phyloP scores from a whole-genome alignment of 2,888 invertebrate genomes.

The Phyllotreta cruciferae region DNA sequence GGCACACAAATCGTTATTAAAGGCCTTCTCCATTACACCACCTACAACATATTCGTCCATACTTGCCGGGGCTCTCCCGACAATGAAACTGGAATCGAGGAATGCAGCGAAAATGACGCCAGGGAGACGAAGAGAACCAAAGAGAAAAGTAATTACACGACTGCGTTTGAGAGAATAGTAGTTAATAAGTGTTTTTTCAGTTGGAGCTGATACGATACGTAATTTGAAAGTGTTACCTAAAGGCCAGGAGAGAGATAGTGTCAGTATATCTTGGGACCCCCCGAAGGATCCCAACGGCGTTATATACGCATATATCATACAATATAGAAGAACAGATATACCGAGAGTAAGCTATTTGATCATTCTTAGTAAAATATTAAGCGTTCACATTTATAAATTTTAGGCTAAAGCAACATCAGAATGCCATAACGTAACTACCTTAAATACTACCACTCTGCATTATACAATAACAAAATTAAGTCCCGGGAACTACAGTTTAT shows the following conservation, averaged over 20 bases:
- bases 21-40: slow-evolving; percentile 77
- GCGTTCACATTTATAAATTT: slow-evolving; percentile 48
- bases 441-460: slow-evolving; percentile 40
- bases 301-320: slow-evolving; percentile 83
- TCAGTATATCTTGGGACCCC: slow-evolving; percentile 80
- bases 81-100: slow-evolving; percentile 10
- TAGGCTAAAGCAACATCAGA: slow-evolving; percentile 65
- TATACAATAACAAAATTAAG: slow-evolving; percentile 66
- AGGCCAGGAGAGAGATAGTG: slow-evolving; percentile 63
- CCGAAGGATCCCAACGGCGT: slow-evolving; percentile 88
- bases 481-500: slow-evolving; percentile 84
- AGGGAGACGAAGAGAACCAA: slow-evolving; percentile 61
- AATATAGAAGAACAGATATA: slow-evolving; percentile 73
- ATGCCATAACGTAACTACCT: slow-evolving; percentile 68
- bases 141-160: slow-evolving; percentile 45
- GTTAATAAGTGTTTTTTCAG: slow-evolving; percentile 58
- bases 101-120: slow-evolving; percentile 65
- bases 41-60: slow-evolving; percentile 76
- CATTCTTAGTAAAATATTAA: not conserved
- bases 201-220: slow-evolving; percentile 71
- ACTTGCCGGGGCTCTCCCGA: slow-evolving; percentile 71
- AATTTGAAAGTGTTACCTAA: slow-evolving; percentile 61
- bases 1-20: slow-evolving; percentile 64
- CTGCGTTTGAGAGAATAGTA: not conserved
- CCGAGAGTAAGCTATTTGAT: slow-evolving; percentile 64